phyloP scores from a whole-genome alignment of 2,797 vertebrate genomes.

The Spizella passerina region DNA sequence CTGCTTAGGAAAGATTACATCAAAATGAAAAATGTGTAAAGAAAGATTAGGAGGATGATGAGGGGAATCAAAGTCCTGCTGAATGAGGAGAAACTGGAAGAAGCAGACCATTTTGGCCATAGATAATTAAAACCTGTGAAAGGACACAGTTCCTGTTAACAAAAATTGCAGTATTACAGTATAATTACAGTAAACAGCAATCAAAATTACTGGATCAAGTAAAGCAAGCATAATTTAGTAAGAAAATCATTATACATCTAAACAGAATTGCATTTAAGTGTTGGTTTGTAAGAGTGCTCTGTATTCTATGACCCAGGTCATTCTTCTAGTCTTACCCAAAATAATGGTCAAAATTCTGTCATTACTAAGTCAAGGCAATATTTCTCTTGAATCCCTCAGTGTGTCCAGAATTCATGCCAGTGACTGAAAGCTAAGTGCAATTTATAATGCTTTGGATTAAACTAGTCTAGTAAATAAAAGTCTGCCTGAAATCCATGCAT shows the following conservation, averaged over 20 bases:
- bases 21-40: neutral
- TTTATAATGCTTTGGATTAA: neutral
- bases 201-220: neutral
- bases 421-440: neutral
- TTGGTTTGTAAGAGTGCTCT: neutral
- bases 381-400: neutral
- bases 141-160: neutral
- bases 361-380: neutral
- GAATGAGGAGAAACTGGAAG: neutral
- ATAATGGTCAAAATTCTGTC: neutral
- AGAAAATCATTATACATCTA: neutral
- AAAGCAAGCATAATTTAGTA: neutral
- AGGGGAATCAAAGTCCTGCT: neutral
- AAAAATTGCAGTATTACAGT: neutral
- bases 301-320: neutral
- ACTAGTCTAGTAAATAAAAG: neutral
- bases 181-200: neutral
- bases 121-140: neutral
- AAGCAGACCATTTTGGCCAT: neutral
- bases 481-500: neutral
- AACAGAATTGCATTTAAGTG: neutral
- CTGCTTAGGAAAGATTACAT: neutral
- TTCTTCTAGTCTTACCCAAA: neutral
- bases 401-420: neutral
- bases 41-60: neutral